These are phyloP conservation scores for Antedon mediterranea DNA, from an alignment of 53 echinoderm and acorn worm genomes.

Conservation along the genomic window DNA sequence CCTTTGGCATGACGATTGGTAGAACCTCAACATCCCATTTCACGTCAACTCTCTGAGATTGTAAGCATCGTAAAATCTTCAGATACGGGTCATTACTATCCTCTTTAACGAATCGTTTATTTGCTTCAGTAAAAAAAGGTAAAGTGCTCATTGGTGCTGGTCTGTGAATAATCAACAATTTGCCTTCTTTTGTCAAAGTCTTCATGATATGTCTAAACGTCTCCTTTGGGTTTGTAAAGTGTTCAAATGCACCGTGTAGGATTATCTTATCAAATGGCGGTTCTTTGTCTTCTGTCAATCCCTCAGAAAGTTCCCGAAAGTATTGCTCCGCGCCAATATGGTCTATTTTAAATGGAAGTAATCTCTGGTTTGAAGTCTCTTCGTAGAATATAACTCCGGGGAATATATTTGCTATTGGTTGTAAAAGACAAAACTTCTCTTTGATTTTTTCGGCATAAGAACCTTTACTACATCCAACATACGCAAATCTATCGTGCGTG, in stretches of 20 bases:
- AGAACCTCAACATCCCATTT: constrained; percentile 93
- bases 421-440: constrained; percentile 79
- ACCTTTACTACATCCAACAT: constrained; percentile 77
- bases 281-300: constrained; percentile 31
- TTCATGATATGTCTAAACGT: constrained; percentile 77
- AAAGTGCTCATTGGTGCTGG: constrained; percentile 92
- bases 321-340: constrained; percentile 94
- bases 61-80: constrained; percentile 61
- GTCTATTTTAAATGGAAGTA: constrained; percentile 75
- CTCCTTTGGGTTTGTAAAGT: constrained; percentile 48
- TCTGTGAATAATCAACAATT: constrained; percentile 65
- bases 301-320: constrained; percentile 58
- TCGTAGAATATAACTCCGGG: constrained; percentile 90
- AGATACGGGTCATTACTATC: constrained; percentile 91
- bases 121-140: constrained; percentile 74
- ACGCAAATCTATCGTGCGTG: constrained; percentile 84
- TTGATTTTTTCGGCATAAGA: constrained; percentile 69
- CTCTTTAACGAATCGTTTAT: constrained; percentile 42
- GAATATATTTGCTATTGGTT: constrained; percentile 95
- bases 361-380: constrained; percentile 71
- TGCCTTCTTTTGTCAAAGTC: constrained; percentile 50
- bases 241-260: constrained; percentile 72
- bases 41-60: constrained; percentile 62
- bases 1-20: constrained; percentile 84
- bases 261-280: constrained; percentile 90